phyloP scores from a whole-genome alignment of 2,888 invertebrate genomes.

The Lomographa bimaculata region DNA sequence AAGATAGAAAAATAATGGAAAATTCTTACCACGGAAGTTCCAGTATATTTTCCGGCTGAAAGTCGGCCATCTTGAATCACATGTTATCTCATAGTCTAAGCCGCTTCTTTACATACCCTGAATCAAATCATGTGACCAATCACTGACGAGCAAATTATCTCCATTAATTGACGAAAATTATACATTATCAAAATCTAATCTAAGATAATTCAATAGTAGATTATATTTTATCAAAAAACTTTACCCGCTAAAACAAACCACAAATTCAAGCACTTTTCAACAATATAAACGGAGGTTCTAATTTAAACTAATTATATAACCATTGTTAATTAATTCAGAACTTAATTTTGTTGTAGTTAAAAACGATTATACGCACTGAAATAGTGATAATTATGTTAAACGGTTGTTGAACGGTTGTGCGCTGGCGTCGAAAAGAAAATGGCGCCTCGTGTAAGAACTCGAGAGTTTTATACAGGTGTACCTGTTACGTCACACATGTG shows the following conservation, averaged over 20 bases:
- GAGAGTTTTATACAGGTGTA: constrained; percentile 72
- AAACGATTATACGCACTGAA: constrained; percentile 40
- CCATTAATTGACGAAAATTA: constrained; percentile 46
- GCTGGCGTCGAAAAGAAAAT: constrained; percentile 61
- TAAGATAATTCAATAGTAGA: constrained; percentile 28
- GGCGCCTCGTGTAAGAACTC: constrained; percentile 56
- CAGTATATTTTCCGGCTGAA: constrained; percentile 52
- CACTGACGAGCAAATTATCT: constrained; percentile 48
- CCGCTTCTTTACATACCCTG: constrained; percentile 54
- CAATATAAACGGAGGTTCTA: neutral
- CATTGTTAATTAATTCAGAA: constrained; percentile 28
- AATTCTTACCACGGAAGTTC: constrained; percentile 59
- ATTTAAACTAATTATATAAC: constrained; percentile 20
- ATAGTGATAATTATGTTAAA: constrained; percentile 48
- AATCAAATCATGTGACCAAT: constrained; percentile 72
- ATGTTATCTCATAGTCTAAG: constrained; percentile 52
- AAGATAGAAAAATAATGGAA: no score
- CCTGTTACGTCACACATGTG: constrained; percentile 77
- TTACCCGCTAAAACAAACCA: constrained; percentile 4
- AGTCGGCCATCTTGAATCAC: constrained; percentile 78
- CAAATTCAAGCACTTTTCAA: constrained; percentile 22
- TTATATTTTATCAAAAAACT: constrained; percentile 21
- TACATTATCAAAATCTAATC: constrained; percentile 35
- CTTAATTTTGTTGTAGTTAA: constrained; percentile 32
- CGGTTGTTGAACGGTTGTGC: constrained; percentile 43